Evolutionary conservation across 2,888 invertebrate genomes (phyloP).

Genomic region (Leptogaster cylindrica): DNA sequence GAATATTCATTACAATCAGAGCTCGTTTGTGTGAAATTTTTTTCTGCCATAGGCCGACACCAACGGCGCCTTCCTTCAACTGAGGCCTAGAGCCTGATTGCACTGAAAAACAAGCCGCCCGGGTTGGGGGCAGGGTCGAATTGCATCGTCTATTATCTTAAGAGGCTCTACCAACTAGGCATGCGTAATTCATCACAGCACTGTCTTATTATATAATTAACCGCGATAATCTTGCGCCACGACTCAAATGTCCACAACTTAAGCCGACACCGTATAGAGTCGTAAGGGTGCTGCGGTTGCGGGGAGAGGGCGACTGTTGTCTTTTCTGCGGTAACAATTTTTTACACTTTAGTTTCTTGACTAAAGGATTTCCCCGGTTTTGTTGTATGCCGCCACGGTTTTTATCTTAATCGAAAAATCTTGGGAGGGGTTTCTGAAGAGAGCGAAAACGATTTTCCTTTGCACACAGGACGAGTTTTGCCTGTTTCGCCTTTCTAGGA

Average conservation of each 20-base stretch:
- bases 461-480: not conserved
- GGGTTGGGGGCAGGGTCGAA: slow-evolving; percentile 12
- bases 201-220: slow-evolving; percentile 22
- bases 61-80: slow-evolving; percentile 5
- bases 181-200: slow-evolving; percentile 6
- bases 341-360: not conserved
- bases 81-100: too few relatives aligned
- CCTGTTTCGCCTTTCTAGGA: not conserved
- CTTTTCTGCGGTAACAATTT: not conserved
- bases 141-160: slow-evolving; percentile 9
- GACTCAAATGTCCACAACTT: not conserved
- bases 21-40: not conserved
- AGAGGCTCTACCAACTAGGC: not conserved
- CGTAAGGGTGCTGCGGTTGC: too few relatives aligned
- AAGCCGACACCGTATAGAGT: too few relatives aligned
- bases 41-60: not conserved
- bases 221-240: slow-evolving; percentile 9
- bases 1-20: slow-evolving; percentile 18
- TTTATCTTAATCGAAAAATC: slow-evolving; percentile 18
- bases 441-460: not conserved
- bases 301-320: not conserved
- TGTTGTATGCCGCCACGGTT: slow-evolving; percentile 8
- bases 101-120: not conserved
- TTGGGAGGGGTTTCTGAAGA: not conserved
- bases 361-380: slow-evolving; percentile 13